A percentile compares a stretch with the other conserved stretches of the same genome.
Conservation (phyloP, 2,797 vertebrate species). For the Rachycentron canadum region DNA sequence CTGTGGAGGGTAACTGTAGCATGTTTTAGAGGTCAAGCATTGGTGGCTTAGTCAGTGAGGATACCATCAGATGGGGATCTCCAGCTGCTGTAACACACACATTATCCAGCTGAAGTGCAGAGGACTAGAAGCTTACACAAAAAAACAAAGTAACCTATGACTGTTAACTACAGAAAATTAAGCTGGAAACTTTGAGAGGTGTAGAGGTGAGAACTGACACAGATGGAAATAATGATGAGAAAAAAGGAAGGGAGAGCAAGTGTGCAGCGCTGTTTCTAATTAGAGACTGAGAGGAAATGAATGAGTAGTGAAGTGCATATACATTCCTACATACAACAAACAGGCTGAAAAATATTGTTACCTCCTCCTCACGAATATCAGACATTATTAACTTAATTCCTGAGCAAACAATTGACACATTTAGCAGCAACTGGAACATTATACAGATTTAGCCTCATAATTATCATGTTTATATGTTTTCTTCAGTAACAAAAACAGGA, state of each 20-base stretch:
- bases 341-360: neutral
- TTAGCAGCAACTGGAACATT: neutral
- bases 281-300: conserved; percentile 54
- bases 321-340: too few species aligned
- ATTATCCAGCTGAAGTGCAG: neutral
- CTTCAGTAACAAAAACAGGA: neutral
- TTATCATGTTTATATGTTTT: neutral
- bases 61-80: neutral
- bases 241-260: conserved; percentile 4
- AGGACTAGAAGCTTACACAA: neutral
- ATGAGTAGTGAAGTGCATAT: conserved; percentile 35
- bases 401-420: neutral
- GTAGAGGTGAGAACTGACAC: conserved; percentile 13
- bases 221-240: conserved; percentile 15
- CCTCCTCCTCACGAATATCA: neutral
- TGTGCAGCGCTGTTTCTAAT: conserved; percentile 46
- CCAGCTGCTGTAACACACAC: neutral
- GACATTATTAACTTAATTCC: too few species aligned
- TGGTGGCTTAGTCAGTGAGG: neutral
- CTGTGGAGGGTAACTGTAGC: neutral
- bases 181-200: conserved; percentile 8
- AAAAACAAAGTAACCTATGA: neutral
- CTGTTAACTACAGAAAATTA: neutral
- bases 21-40: neutral
- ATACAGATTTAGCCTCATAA: neutral